Evolutionary conservation across 2,113 vertebrate species (phyloP).

Genomic region (Glaucidium brasilianum): DNA sequence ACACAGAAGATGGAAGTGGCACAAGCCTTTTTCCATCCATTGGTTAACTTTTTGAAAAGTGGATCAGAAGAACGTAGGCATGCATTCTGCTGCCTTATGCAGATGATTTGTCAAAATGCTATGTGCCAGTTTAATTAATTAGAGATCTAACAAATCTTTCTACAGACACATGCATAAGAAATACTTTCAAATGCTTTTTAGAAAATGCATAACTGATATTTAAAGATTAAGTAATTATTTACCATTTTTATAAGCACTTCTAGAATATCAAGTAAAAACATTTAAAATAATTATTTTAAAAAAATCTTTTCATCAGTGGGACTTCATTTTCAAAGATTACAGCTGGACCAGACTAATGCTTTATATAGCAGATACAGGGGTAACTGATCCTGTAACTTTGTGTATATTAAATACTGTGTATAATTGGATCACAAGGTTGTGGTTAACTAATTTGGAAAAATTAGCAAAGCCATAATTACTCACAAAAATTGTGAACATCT

Average conservation of each 20-base stretch:
- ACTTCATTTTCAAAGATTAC: conserved; percentile 21
- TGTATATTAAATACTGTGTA: conserved; percentile 2
- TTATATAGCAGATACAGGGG: not conserved
- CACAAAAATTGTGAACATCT: not conserved
- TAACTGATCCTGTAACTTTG: not conserved
- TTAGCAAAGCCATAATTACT: not conserved
- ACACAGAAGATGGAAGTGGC: not conserved
- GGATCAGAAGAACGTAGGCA: not conserved
- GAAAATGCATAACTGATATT: not conserved
- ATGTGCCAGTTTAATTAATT: not conserved
- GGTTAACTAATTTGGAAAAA: conserved; percentile 28
- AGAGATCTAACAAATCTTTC: not conserved
- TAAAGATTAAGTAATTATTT: not conserved
- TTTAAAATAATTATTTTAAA: not conserved
- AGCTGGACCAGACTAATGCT: not conserved
- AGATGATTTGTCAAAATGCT: not conserved
- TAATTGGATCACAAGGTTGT: not conserved
- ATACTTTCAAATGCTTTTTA: not conserved
- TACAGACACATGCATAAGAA: not conserved
- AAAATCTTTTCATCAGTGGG: not conserved
- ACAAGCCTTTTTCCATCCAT: not conserved
- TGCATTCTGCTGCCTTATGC: not conserved
- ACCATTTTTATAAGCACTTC: not conserved
- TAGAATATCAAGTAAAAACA: not conserved
- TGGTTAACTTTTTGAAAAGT: not conserved